Base-by-base conservation (phyloP, 2,113 vertebrate genomes). In the Tylochromis polylepis region DNA sequence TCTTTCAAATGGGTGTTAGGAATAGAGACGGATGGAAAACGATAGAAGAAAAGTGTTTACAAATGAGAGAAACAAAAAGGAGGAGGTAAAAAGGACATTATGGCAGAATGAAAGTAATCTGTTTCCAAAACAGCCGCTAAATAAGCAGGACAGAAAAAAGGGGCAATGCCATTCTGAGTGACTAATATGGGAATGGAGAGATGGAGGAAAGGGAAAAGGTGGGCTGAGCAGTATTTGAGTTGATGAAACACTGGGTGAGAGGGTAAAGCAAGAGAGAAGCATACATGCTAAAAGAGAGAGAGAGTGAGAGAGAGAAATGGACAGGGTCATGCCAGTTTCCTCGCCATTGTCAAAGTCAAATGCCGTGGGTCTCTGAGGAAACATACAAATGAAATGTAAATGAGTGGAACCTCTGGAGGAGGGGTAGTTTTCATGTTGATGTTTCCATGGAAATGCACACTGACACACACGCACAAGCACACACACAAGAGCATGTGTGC, bases 301-400 rank as follows among this genome's bases (percentile, higher is more conserved):
- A 34, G 46, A 56, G 65, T 22, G 24, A 9, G 62, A 67, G 62
- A 41, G 62, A 18, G 38, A 84, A 84, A 78, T 2, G 15, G 84
- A 93, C 89, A 86, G 87, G 91, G 92, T 92, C 94, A 91, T 60
- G 87, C 79, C 89, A 91, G 87, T 90, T 90, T 90, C 87, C 20
- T 81, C 36, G 24, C 89, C 82, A 89, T 85, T 93, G 95, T 92
- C 95, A 96, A 96, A 95, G 95, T 96, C 95, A 96, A 95, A 95
- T 92, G 88, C 90, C 57, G 82, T 85, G 8, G 55, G 95, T 95
- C 80, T 93, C 95, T 94, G 72, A 60, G 91, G 94, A 95, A 95
- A 95, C 94, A 97, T 96, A 95, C 95, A 96, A 97, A 96, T 96
- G 87, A 93, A 85, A 96, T 96, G 96, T 92, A 97, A 96, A 97